Percentiles rank a stretch among this genome's conserved stretches.
Evolutionary conservation across 1,140 invertebrate species (phyloP).

Genomic region (Drosophila saltans): DNA sequence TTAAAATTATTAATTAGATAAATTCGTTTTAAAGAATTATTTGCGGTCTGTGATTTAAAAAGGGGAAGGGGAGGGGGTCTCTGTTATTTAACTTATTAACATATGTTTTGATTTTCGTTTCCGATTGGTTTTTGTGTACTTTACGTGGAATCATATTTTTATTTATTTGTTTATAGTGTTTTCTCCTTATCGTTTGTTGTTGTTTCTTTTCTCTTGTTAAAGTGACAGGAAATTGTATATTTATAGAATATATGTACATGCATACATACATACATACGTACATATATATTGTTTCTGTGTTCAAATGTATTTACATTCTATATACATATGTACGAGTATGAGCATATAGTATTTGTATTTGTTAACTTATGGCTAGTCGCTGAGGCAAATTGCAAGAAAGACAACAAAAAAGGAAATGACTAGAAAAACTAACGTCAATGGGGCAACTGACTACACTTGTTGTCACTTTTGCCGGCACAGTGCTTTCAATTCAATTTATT

Average conservation of each 20-base stretch:
- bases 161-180: slow-evolving; percentile 26
- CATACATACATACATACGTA: not conserved
- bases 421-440: slow-evolving; percentile 4
- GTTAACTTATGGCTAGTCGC: slow-evolving; percentile 9
- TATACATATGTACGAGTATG: not conserved
- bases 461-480: not conserved
- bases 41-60: too few relatives aligned
- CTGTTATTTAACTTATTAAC: not conserved
- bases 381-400: not conserved
- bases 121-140: not conserved
- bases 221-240: slow-evolving; percentile 21
- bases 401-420: slow-evolving; percentile 3
- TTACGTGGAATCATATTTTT: slow-evolving; percentile 33
- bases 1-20: too few relatives aligned
- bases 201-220: slow-evolving; percentile 16
- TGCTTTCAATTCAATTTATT: not conserved
- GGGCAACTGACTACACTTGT: not conserved
- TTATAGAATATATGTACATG: slow-evolving; percentile 13
- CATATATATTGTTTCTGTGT: slow-evolving; percentile 10
- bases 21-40: too few relatives aligned
- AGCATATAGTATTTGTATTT: slow-evolving; percentile 6
- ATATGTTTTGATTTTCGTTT: not conserved
- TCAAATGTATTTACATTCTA: not conserved
- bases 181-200: slow-evolving; percentile 15
- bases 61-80: too few relatives aligned